Base-by-base conservation (phyloP, 2,797 vertebrate species). In the Malurus leucopterus region DNA sequence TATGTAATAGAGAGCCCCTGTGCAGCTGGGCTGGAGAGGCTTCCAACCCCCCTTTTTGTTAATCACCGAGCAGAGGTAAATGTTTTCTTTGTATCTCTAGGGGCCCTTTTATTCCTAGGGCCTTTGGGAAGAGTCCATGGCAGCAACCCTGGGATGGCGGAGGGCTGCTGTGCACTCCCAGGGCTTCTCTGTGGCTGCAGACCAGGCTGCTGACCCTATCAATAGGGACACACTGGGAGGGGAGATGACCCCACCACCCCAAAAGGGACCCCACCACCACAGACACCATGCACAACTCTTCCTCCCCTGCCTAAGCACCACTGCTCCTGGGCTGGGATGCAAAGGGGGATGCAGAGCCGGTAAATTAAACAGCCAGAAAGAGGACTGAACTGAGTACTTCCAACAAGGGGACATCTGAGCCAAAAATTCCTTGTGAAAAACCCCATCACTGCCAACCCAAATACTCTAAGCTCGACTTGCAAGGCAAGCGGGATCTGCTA, bases 31-130 rank as follows among this genome's bases (percentile, higher is more conserved):
- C 68, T 84, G 51, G 43, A 91, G 83, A 91, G 83, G 58, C 23
- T 88, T 72, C 36, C 6, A 17, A n/a, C 71, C 46, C 72, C 61
- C 69, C 72, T 76, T 75, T 63, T 86, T 75, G 67, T 41, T 90
- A 94, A 90, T 90, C 90, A 92, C 0, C 1, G 84, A 91, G 83
- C 79, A 85, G 87, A 92, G 86, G 92, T 84, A 89, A 89, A 94
- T 77, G 89, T 88, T 93, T 94, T 77, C 92, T 86, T 93, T 91
- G 85, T 44, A 43, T 77, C 89, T 93, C 62, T 20, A 32, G 87
- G 53, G 77, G 82, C 80, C 73, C 55, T 41, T n/a, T 50, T 83
- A 85, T 55, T 90, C 76, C 69, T 59, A 74, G 59, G 16, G 43
- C 30, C 61, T 89, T 76, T 44, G 78, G 74, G 86, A 93, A 82